Conservation (phyloP, 1,140 invertebrate genomes). For the Nilaparvata lugens region DNA sequence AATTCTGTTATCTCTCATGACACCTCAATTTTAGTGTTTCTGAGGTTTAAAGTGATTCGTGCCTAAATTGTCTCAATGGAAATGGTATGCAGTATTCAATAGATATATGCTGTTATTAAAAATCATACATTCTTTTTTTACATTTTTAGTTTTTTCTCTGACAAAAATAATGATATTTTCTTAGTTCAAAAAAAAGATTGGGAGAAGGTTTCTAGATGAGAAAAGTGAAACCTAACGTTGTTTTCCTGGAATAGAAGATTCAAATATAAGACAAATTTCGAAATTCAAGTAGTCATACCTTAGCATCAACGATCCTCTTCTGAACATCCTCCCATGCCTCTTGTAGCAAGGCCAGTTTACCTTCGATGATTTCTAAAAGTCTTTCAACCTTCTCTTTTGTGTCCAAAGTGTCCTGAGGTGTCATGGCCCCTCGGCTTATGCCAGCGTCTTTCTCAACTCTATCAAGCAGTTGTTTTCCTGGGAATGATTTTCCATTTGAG, state of each 20-base stretch:
- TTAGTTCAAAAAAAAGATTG: too few relatives aligned
- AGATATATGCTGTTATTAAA: too few relatives aligned
- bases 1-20: too few relatives aligned
- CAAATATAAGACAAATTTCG: too few relatives aligned
- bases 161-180: too few relatives aligned
- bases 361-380: constrained; percentile 46
- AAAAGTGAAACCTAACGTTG: not conserved
- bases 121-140: too few relatives aligned
- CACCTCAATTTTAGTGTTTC: too few relatives aligned
- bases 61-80: too few relatives aligned
- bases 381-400: constrained; percentile 46
- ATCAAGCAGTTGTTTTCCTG: constrained; percentile 24
- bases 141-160: too few relatives aligned
- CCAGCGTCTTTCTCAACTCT: constrained; percentile 19
- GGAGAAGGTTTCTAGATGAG: not conserved
- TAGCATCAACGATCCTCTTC: constrained; percentile 45
- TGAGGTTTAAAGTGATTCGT: too few relatives aligned
- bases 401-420: constrained; percentile 46
- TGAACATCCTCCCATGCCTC: constrained; percentile 50
- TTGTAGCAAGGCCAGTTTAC: constrained; percentile 45
- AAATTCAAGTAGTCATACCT: constrained; percentile 26
- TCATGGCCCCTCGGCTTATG: constrained; percentile 13
- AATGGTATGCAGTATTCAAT: too few relatives aligned
- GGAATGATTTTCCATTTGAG: not conserved
- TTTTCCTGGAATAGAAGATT: too few relatives aligned